Evolutionary conservation across 1,140 invertebrate genomes (phyloP).

Genomic region (Lasioglossum baleicum): DNA sequence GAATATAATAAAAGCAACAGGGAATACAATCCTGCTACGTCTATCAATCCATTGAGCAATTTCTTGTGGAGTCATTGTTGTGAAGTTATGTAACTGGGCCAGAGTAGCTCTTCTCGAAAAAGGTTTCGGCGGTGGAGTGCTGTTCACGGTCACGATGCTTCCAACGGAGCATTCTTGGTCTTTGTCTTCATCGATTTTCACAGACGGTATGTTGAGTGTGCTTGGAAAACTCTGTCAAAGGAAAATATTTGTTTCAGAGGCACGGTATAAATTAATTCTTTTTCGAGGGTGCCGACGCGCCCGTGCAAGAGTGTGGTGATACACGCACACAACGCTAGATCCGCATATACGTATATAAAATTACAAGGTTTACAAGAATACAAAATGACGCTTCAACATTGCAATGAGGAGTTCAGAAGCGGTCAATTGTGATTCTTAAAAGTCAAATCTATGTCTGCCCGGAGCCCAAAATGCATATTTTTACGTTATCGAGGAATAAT

Average conservation of each 20-base stretch:
- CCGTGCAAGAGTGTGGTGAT: too few relatives aligned
- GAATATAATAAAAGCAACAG: constrained; percentile 88
- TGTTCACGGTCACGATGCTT: constrained; percentile 74
- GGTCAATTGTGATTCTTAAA: too few relatives aligned
- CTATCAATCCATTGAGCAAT: constrained; percentile 93
- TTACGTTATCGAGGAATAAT: too few relatives aligned
- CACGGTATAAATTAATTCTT: too few relatives aligned
- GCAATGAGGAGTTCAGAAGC: too few relatives aligned
- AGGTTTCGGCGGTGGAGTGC: constrained; percentile 67
- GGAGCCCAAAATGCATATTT: too few relatives aligned
- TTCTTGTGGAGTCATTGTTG: constrained; percentile 91
- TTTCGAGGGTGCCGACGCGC: too few relatives aligned
- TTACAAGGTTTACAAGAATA: too few relatives aligned
- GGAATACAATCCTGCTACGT: constrained; percentile 88
- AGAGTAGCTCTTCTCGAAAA: constrained; percentile 71
- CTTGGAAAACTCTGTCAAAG: constrained; percentile 84
- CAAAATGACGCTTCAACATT: too few relatives aligned
- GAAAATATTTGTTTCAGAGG: neutral
- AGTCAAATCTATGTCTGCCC: too few relatives aligned
- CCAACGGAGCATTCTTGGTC: constrained; percentile 76
- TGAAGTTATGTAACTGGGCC: constrained; percentile 82
- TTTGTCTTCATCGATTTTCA: constrained; percentile 84
- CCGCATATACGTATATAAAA: too few relatives aligned
- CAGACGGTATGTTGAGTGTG: constrained; percentile 83
- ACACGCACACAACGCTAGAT: too few relatives aligned